Evolutionary conservation across 2,797 vertebrate genomes (phyloP).

Genomic region (Ficedula albicollis): DNA sequence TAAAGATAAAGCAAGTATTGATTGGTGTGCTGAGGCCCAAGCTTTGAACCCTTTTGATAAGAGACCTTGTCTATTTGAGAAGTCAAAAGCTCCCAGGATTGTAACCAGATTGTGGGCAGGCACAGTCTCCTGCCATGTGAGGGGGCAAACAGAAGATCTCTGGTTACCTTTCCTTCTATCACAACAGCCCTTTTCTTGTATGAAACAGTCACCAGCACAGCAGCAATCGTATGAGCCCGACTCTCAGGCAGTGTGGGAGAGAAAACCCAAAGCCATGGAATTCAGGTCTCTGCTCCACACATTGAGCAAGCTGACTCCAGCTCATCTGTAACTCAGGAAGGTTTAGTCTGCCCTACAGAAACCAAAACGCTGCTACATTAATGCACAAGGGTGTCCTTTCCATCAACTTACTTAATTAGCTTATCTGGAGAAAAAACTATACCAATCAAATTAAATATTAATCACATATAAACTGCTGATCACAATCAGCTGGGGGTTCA

Average conservation of each 20-base stretch:
- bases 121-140: not conserved
- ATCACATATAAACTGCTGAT: constrained; percentile 77
- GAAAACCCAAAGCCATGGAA: not conserved
- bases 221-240: not conserved
- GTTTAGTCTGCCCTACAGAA: constrained; percentile 49
- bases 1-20: constrained; percentile 49
- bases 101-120: not conserved
- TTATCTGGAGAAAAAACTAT: constrained; percentile 73
- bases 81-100: not conserved
- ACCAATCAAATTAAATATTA: constrained; percentile 80
- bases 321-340: constrained; percentile 39
- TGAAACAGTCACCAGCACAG: not conserved
- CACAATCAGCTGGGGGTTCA: constrained; percentile 70
- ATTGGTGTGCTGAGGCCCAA: constrained; percentile 26
- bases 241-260: not conserved
- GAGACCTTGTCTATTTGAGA: not conserved
- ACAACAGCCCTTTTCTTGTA: not conserved
- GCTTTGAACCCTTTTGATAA: constrained; percentile 24
- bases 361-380: constrained; percentile 42
- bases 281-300: not conserved
- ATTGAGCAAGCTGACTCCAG: not conserved
- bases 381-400: constrained; percentile 57
- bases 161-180: not conserved
- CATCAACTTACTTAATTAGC: constrained; percentile 73
- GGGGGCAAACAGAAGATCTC: not conserved